Percentiles rank a stretch among this genome's conserved stretches.
Evolutionary conservation across 2,113 vertebrate genomes (phyloP).

Genomic region (Toxotes jaculatrix): DNA sequence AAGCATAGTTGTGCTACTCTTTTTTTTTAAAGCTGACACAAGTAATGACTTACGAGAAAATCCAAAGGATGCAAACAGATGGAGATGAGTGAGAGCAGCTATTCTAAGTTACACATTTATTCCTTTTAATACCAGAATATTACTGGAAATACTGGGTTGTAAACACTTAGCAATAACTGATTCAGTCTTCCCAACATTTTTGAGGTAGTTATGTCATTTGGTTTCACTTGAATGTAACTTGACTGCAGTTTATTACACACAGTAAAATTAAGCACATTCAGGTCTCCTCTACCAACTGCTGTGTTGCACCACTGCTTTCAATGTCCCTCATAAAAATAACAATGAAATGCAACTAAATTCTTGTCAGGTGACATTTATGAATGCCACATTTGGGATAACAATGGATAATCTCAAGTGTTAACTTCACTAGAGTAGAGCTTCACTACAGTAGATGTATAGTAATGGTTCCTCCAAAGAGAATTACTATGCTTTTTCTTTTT

Average conservation of each 20-base stretch:
- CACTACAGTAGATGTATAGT: neutral
- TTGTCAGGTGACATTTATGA: conserved; percentile 35
- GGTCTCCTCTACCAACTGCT: conserved; percentile 21
- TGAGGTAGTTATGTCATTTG: conserved; percentile 48
- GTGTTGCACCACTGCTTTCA: conserved; percentile 21
- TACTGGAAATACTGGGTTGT: conserved; percentile 35
- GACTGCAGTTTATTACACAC: conserved; percentile 56
- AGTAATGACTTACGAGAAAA: neutral
- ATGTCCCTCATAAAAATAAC: conserved; percentile 47
- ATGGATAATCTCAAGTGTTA: conserved; percentile 16
- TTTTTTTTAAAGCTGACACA: neutral
- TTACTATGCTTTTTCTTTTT: accelerated
- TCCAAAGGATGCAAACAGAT: conserved; percentile 3
- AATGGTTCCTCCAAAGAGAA: neutral
- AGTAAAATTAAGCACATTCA: conserved; percentile 53
- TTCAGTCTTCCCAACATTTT: conserved; percentile 48
- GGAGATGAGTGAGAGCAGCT: neutral
- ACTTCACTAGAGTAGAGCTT: conserved; percentile 46
- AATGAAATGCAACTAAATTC: conserved; percentile 56
- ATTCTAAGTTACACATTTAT: conserved; percentile 18
- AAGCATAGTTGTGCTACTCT: neutral
- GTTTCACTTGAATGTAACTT: conserved; percentile 53
- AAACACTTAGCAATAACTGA: conserved; percentile 44
- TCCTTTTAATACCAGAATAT: conserved; percentile 15
- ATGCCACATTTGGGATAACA: neutral